Conservation (phyloP, 2,797 vertebrate genomes). For the Darevskia mixta region DNA sequence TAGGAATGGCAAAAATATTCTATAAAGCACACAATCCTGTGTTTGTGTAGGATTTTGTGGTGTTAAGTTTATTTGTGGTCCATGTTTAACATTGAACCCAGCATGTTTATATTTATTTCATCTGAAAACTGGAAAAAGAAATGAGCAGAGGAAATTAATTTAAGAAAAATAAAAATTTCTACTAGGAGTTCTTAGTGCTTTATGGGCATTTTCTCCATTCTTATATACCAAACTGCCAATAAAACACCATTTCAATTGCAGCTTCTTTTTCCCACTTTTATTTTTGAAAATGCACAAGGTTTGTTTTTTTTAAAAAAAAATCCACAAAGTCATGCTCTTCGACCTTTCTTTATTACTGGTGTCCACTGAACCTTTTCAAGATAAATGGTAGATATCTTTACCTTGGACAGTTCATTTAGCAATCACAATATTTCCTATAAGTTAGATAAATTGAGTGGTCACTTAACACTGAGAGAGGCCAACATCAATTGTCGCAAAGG, state of each 20-base stretch:
- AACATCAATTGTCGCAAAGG: slow-evolving; percentile 77
- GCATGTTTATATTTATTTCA: accelerated
- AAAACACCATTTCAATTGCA: not conserved
- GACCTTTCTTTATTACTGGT: slow-evolving; percentile 74
- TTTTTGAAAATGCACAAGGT: slow-evolving; percentile 54
- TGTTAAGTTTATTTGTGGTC: not conserved
- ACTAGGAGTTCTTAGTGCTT: not conserved
- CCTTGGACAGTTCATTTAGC: slow-evolving; percentile 76
- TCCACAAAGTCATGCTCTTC: slow-evolving; percentile 69
- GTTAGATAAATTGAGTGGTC: slow-evolving; percentile 82
- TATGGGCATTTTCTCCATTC: not conserved
- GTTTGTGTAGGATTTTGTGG: not conserved
- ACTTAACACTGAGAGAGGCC: slow-evolving; percentile 78
- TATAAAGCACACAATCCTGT: not conserved
- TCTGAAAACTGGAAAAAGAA: not conserved
- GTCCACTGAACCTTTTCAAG: slow-evolving; percentile 73
- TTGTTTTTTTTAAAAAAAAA: slow-evolving; percentile 50
- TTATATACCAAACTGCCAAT: not conserved
- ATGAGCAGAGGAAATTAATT: not conserved
- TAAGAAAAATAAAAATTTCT: not conserved
- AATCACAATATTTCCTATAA: slow-evolving; percentile 78
- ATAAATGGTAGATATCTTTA: slow-evolving; percentile 76
- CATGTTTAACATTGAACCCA: not conserved
- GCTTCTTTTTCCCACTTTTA: slow-evolving; percentile 11
- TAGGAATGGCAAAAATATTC: not conserved